A percentile compares a stretch with the other conserved stretches of the same genome.
These are phyloP conservation scores for Sabatieria punctata DNA, from an alignment of 2,888 invertebrate species.

Conservation along the genomic window DNA sequence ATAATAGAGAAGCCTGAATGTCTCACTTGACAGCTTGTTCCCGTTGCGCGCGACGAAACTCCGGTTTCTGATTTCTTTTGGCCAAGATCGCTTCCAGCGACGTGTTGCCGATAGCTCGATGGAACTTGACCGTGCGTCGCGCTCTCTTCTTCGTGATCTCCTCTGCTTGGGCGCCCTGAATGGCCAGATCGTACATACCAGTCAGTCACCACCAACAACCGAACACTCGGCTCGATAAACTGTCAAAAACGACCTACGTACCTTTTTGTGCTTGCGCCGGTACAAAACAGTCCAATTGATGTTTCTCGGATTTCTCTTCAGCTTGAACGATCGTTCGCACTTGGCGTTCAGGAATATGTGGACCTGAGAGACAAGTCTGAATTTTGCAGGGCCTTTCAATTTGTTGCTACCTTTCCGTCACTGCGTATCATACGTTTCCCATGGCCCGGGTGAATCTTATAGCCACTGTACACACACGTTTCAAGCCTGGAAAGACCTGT, in stretches of 20 bases:
- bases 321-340: slow-evolving; percentile 76
- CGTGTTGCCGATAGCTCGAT: slow-evolving; percentile 83
- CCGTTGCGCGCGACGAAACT: slow-evolving; percentile 90
- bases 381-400: not conserved
- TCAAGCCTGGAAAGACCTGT: too few species aligned
- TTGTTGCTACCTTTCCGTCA: slow-evolving; percentile 70
- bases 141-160: slow-evolving; percentile 87
- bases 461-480: slow-evolving; percentile 95
- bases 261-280: slow-evolving; percentile 98
- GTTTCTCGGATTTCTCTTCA: slow-evolving; percentile 97
- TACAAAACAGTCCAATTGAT: slow-evolving; percentile 99
- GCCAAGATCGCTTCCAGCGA: slow-evolving; percentile 93
- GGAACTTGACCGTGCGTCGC: slow-evolving; percentile 76
- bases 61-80: slow-evolving; percentile 55
- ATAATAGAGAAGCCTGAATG: not conserved
- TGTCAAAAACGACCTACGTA: slow-evolving; percentile 31
- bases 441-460: slow-evolving; percentile 99
- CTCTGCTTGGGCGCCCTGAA: slow-evolving; percentile 53
- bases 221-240: not conserved
- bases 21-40: slow-evolving; percentile 79
- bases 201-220: not conserved
- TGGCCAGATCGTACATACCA: not conserved
- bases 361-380: slow-evolving; percentile 44
- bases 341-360: slow-evolving; percentile 93
- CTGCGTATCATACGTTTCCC: slow-evolving; percentile 94